phyloP scores from a whole-genome alignment of 1,140 invertebrate species.

The Leptonema lineaticorne region DNA sequence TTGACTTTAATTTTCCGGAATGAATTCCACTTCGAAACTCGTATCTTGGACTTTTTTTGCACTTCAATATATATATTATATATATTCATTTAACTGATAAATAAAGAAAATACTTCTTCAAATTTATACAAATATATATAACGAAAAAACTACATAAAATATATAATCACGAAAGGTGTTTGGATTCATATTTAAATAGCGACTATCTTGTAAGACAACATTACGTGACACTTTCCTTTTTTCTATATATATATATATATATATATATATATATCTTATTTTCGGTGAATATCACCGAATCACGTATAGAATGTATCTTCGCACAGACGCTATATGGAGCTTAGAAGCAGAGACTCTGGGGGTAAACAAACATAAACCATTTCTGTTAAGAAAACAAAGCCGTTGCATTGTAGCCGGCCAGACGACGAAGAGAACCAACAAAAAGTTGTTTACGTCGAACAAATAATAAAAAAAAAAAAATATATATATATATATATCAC shows the following conservation, averaged over 20 bases:
- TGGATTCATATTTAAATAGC: too few species aligned
- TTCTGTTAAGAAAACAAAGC: slow-evolving; percentile 32
- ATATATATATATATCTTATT: too few species aligned
- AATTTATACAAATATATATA: too few species aligned
- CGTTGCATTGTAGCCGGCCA: slow-evolving; percentile 19
- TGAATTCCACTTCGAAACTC: too few species aligned
- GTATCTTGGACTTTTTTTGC: too few species aligned
- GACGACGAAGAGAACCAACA: slow-evolving; percentile 18
- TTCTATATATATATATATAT: neutral
- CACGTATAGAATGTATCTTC: slow-evolving; percentile 3
- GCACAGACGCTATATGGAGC: slow-evolving; percentile 1
- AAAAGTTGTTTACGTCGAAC: slow-evolving; percentile 22
- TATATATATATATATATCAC: neutral
- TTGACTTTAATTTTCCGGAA: too few species aligned
- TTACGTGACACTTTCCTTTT: neutral
- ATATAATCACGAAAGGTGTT: too few species aligned
- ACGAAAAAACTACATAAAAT: too few species aligned
- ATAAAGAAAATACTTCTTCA: too few species aligned
- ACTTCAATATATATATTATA: too few species aligned
- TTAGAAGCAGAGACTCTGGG: slow-evolving; percentile 11
- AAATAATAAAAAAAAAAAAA: slow-evolving; percentile 18
- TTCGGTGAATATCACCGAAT: neutral
- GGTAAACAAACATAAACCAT: slow-evolving; percentile 31
- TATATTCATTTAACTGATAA: too few species aligned
- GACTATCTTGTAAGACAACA: too few species aligned